These are phyloP conservation scores for Orthosia cruda DNA, from an alignment of 2,888 invertebrate genomes.

Conservation along the genomic window DNA sequence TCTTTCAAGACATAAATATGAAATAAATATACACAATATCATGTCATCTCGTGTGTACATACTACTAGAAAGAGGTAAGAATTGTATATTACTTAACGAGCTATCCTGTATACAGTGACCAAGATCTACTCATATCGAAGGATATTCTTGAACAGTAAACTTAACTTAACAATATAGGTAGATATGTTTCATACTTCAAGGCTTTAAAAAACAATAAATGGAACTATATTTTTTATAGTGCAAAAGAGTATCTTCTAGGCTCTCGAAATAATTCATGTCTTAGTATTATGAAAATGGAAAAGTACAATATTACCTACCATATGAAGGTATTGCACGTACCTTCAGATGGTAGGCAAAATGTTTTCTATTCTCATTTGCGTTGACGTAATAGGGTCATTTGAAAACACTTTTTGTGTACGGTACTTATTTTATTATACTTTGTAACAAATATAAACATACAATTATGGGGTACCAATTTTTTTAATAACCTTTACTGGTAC, in stretches of 20 bases:
- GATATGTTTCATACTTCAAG: not conserved
- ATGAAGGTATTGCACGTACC: not conserved
- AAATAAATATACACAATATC: not conserved
- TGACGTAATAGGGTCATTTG: not conserved
- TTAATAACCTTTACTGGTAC: no score
- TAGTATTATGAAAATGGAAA: not conserved
- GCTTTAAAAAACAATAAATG: not conserved
- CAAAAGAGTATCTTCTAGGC: not conserved
- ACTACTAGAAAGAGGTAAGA: conserved; percentile 2
- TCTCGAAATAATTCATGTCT: not conserved
- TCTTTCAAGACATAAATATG: not conserved
- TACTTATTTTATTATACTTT: not conserved
- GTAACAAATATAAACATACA: no score
- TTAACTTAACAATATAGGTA: not conserved
- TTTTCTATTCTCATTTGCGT: not conserved
- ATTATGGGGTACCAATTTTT: no score
- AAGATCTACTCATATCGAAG: conserved; percentile 5
- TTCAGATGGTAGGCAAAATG: not conserved
- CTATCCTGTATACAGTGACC: conserved; percentile 43
- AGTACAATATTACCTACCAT: not conserved
- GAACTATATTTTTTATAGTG: not conserved
- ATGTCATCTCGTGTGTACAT: not conserved
- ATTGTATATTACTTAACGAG: conserved; percentile 51
- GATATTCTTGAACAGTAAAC: not conserved
- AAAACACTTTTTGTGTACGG: not conserved